Percentiles rank a stretch among this genome's conserved stretches.
phyloP scores from a whole-genome alignment of 2,888 invertebrate species.

The Allolobophora icterica region DNA sequence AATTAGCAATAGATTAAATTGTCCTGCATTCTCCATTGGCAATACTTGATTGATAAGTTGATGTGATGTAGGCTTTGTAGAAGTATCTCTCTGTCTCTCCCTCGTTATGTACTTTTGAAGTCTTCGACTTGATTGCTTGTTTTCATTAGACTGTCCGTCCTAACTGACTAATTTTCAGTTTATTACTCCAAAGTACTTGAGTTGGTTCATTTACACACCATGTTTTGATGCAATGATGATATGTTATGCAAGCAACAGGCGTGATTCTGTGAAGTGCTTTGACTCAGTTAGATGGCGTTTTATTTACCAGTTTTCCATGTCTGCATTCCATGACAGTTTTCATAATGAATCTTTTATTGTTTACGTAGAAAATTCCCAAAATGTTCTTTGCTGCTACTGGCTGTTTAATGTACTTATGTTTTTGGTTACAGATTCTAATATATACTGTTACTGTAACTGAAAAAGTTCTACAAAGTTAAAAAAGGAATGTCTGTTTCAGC shows the following conservation, averaged over 20 bases:
- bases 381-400: no score
- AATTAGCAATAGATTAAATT: slow-evolving; percentile 6
- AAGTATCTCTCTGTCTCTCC: neutral
- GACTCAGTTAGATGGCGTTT: neutral
- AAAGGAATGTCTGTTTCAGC: no score
- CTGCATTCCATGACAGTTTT: slow-evolving; percentile 8
- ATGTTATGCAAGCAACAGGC: no score
- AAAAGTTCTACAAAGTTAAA: neutral
- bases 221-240: neutral
- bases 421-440: neutral
- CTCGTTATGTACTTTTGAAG: neutral
- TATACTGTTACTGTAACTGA: neutral
- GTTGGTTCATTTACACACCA: neutral
- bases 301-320: neutral
- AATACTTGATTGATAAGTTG: neutral
- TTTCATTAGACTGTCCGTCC: neutral
- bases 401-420: neutral
- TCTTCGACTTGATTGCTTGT: neutral
- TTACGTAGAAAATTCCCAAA: no score
- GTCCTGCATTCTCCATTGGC: neutral
- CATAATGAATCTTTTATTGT: neutral
- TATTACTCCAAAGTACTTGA: neutral
- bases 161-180: neutral
- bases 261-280: neutral
- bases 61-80: slow-evolving; percentile 17